Percentiles rank a stretch among this genome's conserved stretches.
Evolutionary conservation across 92 coral and sea anemone species (phyloP).

Genomic region (Phenganax stokvisi): DNA sequence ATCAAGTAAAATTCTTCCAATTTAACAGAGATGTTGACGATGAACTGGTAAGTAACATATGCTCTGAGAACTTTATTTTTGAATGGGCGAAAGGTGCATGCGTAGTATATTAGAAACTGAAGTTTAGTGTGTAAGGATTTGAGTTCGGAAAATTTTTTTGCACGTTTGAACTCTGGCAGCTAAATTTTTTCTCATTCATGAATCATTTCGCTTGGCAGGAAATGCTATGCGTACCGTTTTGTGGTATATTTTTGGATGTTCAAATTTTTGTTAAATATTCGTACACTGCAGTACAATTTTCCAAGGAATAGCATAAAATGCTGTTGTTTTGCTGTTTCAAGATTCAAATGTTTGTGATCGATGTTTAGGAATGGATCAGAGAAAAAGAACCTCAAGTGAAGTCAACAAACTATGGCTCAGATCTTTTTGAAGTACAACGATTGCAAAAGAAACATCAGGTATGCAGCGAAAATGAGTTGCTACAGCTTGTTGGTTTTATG

Average conservation of each 20-base stretch:
- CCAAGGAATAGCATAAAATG: neutral
- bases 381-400: conserved; percentile 89
- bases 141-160: too few species aligned
- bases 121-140: too few species aligned
- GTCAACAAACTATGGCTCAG: conserved; percentile 88
- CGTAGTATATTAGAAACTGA: too few species aligned
- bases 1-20: conserved; percentile 87
- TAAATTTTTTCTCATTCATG: too few species aligned
- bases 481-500: neutral
- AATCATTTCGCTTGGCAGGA: neutral
- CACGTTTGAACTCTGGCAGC: too few species aligned
- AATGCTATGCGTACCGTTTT: neutral
- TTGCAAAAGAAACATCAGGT: conserved; percentile 89
- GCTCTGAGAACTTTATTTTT: too few species aligned
- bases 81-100: too few species aligned
- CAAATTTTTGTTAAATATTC: neutral
- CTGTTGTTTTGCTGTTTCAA: neutral
- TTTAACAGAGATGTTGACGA: conserved; percentile 96
- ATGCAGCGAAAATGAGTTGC: neutral
- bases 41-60: conserved; percentile 69
- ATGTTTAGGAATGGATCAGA: conserved; percentile 74
- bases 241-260: too few species aligned
- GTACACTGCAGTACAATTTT: too few species aligned
- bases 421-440: conserved; percentile 92
- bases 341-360: neutral